A percentile compares a stretch with the other conserved stretches of the same genome.
Evolutionary conservation across 2,797 vertebrate genomes (phyloP).

Genomic region (Carapus acus): DNA sequence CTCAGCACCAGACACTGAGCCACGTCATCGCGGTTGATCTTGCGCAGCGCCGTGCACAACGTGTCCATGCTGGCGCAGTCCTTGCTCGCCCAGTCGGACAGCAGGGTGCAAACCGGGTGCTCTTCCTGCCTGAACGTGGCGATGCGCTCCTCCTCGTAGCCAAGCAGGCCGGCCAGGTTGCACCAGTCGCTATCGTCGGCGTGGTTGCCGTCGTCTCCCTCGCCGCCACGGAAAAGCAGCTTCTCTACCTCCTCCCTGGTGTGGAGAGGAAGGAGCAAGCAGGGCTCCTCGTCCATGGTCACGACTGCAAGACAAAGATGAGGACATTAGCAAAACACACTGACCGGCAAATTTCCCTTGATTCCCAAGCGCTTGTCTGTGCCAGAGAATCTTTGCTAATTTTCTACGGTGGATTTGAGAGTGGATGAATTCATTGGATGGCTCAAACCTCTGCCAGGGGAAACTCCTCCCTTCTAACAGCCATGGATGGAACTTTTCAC

Average conservation of each 20-base stretch:
- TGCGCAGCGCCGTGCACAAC: slow-evolving; percentile 83
- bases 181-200: slow-evolving; percentile 86
- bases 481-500: slow-evolving; percentile 5
- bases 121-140: slow-evolving; percentile 84
- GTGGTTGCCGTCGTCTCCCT: slow-evolving; percentile 54
- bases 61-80: slow-evolving; percentile 86
- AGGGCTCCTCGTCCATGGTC: slow-evolving; percentile 79
- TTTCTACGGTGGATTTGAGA: slow-evolving; percentile 39
- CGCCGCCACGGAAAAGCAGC: slow-evolving; percentile 73
- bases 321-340: neutral
- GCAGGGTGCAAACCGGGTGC: slow-evolving; percentile 80
- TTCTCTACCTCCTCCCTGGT: slow-evolving; percentile 91
- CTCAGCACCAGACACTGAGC: slow-evolving; percentile 78
- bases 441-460: slow-evolving; percentile 24
- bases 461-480: slow-evolving; percentile 26
- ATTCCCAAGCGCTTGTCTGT: no score
- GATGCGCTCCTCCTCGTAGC: slow-evolving; percentile 88
- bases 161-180: slow-evolving; percentile 86
- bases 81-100: slow-evolving; percentile 85
- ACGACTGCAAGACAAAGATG: slow-evolving; percentile 64
- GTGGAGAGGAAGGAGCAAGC: slow-evolving; percentile 77
- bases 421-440: slow-evolving; percentile 14
- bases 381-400: slow-evolving; percentile 29
- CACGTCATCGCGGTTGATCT: slow-evolving; percentile 88
- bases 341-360: slow-evolving; percentile 10